Percentiles rank a stretch among this genome's conserved stretches.
Evolutionary conservation across 2,888 invertebrate genomes (phyloP).

Genomic region (Flexamia atlantica): DNA sequence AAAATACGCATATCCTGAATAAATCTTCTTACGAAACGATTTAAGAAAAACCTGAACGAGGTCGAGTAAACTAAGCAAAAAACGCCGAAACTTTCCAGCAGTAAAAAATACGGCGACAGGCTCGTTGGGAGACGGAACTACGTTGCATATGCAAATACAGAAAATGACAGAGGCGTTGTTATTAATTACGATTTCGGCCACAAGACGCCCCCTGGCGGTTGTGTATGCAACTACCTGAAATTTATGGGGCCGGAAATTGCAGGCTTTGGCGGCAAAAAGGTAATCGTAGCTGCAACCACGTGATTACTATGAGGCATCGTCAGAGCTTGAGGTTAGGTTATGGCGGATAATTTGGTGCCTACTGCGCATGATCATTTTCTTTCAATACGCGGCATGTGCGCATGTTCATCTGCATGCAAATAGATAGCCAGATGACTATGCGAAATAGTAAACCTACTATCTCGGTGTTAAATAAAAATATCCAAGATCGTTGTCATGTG

Average conservation of each 20-base stretch:
- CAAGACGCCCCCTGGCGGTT: neutral
- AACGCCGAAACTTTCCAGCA: neutral
- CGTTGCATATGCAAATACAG: conserved; percentile 5
- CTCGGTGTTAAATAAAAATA: too few species aligned
- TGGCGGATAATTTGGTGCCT: neutral
- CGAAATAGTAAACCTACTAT: too few species aligned
- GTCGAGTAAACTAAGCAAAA: neutral
- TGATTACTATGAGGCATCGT: neutral
- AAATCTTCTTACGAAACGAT: neutral
- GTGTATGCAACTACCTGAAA: neutral
- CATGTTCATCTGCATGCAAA: too few species aligned
- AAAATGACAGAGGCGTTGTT: neutral
- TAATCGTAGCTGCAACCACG: neutral
- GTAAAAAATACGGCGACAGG: conserved; percentile 10
- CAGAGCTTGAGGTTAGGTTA: neutral
- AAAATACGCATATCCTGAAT: too few species aligned
- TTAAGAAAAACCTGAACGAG: neutral
- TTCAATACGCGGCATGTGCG: too few species aligned
- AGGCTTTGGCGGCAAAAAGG: conserved; percentile 9
- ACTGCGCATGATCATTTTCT: neutral
- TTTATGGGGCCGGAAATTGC: neutral
- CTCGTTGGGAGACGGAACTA: neutral
- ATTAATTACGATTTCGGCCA: conserved; percentile 5
- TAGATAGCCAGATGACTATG: too few species aligned
- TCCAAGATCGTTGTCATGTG: too few species aligned